Evolutionary conservation across 2,888 invertebrate species (phyloP).

Genomic region (Lasioglossum calceatum): DNA sequence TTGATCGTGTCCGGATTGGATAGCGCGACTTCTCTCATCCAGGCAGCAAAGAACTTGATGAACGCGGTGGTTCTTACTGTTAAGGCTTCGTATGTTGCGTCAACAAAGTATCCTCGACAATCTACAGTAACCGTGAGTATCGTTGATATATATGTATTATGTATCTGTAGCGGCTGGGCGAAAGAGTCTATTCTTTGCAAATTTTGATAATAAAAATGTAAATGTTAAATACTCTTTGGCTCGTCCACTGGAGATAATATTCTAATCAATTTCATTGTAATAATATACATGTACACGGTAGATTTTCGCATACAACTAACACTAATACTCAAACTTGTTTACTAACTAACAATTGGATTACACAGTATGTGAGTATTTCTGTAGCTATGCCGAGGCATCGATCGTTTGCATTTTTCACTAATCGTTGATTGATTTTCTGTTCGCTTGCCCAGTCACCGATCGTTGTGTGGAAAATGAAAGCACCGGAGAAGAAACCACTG

Average conservation of each 20-base stretch:
- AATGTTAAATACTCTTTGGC: background rate
- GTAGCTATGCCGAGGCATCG: background rate
- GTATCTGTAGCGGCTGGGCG: background rate
- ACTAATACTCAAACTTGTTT: slow-evolving; percentile 39
- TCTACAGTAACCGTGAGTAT: slow-evolving; percentile 93
- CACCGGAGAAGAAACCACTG: slow-evolving; percentile 99
- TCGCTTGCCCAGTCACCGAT: slow-evolving; percentile 91
- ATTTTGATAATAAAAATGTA: background rate
- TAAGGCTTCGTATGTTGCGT: slow-evolving; percentile 99
- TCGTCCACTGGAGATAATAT: background rate
- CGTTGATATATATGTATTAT: background rate
- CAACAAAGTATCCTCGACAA: slow-evolving; percentile 97
- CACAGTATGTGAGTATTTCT: slow-evolving; percentile 81
- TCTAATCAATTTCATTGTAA: background rate
- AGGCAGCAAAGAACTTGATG: slow-evolving; percentile 99
- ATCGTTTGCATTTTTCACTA: background rate
- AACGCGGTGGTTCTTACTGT: slow-evolving; percentile 99
- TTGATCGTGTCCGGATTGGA: slow-evolving; percentile 99
- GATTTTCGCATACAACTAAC: slow-evolving; percentile 18
- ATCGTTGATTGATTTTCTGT: slow-evolving; percentile 30
- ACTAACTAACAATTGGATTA: slow-evolving; percentile 70
- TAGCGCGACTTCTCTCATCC: slow-evolving; percentile 99
- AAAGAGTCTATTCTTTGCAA: background rate
- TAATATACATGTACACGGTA: background rate
- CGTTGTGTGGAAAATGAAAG: slow-evolving; percentile 99